These are phyloP conservation scores for Enteromius radiatus DNA, from an alignment of 2,797 vertebrate genomes.

Conservation along the genomic window DNA sequence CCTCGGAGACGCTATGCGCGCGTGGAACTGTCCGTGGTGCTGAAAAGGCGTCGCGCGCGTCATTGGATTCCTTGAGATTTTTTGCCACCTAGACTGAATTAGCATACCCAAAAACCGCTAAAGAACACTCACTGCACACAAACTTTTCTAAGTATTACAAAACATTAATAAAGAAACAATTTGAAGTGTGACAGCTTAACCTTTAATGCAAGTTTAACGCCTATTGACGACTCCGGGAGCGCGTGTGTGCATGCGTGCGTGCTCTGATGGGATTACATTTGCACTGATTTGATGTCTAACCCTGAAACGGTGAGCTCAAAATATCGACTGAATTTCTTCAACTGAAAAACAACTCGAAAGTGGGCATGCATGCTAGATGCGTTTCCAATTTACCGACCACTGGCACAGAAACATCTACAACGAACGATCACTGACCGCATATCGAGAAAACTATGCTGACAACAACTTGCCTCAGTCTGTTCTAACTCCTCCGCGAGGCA, in stretches of 20 bases:
- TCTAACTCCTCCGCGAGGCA: not conserved
- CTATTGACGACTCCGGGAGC: not conserved
- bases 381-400: not conserved
- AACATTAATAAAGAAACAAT: not conserved
- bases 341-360: not conserved
- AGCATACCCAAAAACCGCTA: not conserved
- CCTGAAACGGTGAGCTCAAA: conserved; percentile 1
- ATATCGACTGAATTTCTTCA: conserved; percentile 8
- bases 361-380: not conserved
- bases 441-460: not conserved
- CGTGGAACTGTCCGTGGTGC: conserved; percentile 76
- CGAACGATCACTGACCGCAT: not conserved
- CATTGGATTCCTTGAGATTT: conserved; percentile 59
- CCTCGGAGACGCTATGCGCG: conserved; percentile 56
- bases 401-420: not conserved
- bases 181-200: not conserved
- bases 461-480: conserved; percentile 6
- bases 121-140: not conserved
- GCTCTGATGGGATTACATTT: conserved; percentile 5
- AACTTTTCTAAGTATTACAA: not conserved
- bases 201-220: not conserved
- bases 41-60: conserved; percentile 61
- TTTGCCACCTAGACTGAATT: not conserved
- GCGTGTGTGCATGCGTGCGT: not conserved
- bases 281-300: not conserved